These are phyloP conservation scores for Pseudochirops cupreus DNA, from an alignment of 2,797 vertebrate species.

Conservation along the genomic window DNA sequence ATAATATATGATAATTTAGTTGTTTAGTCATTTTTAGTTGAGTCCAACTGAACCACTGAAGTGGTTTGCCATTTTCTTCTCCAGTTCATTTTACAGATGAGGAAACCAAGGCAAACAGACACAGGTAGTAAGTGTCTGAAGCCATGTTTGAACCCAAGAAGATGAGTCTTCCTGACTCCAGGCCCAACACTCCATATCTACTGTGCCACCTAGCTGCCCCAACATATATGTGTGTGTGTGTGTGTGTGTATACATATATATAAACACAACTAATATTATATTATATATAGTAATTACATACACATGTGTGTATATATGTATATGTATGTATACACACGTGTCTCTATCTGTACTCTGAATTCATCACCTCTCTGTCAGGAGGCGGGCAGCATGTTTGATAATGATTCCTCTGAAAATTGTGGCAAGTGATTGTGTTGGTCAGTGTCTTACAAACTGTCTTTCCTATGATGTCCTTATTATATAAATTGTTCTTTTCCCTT, in stretches of 20 bases:
- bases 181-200: neutral
- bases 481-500: neutral
- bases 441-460: neutral
- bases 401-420: neutral
- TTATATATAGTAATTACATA: no score
- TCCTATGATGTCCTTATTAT: neutral
- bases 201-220: neutral
- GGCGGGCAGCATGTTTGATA: neutral
- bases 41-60: neutral
- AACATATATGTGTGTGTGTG: no score
- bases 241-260: no score
- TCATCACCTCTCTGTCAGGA: neutral
- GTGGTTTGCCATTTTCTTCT: neutral
- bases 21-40: neutral
- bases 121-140: neutral
- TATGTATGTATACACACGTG: accelerated
- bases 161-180: neutral
- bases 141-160: neutral
- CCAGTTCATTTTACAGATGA: neutral
- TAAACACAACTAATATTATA: no score
- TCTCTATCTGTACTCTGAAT: neutral
- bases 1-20: neutral
- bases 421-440: neutral
- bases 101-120: neutral
- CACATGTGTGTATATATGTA: no score